phyloP scores from a whole-genome alignment of 2,797 vertebrate species.

The Helarctos malayanus region DNA sequence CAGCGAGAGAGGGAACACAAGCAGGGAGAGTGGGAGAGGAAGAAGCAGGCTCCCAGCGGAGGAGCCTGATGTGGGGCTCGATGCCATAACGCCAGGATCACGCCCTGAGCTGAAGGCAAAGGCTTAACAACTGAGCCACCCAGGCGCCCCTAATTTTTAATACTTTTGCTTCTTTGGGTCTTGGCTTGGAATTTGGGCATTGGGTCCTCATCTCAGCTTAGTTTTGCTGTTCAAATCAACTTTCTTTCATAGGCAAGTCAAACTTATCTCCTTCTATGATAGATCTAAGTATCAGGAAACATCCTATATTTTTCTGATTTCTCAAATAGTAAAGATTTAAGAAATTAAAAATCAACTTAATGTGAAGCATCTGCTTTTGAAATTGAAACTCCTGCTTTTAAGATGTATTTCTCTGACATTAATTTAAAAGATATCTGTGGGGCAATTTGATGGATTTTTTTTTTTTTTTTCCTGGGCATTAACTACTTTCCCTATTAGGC shows the following conservation, averaged over 20 bases:
- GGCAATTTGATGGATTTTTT: background rate
- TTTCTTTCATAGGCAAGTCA: background rate
- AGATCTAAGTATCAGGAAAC: background rate
- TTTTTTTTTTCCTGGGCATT: background rate
- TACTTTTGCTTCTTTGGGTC: background rate
- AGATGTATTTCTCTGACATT: background rate
- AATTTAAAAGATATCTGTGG: background rate
- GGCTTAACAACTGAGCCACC: too few species aligned
- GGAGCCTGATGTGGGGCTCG: too few species aligned
- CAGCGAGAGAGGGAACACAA: too few species aligned
- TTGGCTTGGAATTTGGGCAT: background rate
- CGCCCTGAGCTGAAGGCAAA: too few species aligned
- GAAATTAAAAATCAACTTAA: constrained; percentile 11
- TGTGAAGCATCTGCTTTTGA: background rate
- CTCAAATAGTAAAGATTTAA: constrained; percentile 2
- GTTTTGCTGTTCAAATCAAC: background rate
- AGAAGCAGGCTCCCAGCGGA: too few species aligned
- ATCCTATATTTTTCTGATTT: background rate
- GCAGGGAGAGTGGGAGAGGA: too few species aligned
- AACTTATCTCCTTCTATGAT: background rate
- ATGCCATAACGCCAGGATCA: too few species aligned
- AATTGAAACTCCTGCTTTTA: background rate
- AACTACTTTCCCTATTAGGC: background rate
- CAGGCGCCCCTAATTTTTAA: background rate
- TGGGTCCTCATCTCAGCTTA: background rate